phyloP scores from a whole-genome alignment of 2,113 vertebrate species.

The Elaphurus davidianus region DNA sequence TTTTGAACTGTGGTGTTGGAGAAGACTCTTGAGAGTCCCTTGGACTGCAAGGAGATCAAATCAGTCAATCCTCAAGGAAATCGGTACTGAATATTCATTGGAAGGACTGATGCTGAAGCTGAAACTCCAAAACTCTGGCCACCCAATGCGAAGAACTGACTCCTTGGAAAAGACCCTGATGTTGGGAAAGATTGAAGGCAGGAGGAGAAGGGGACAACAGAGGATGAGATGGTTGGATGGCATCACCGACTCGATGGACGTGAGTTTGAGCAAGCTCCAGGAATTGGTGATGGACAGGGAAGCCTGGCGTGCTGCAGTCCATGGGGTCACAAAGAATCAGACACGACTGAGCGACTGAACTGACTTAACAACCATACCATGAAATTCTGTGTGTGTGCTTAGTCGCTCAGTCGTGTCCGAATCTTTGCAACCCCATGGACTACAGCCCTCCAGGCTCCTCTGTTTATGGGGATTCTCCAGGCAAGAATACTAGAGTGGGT shows the following conservation, averaged over 20 bases:
- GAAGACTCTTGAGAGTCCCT: background rate
- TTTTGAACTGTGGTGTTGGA: background rate
- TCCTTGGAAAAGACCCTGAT: background rate
- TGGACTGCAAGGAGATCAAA: background rate
- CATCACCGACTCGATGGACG: background rate
- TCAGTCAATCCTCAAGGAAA: background rate
- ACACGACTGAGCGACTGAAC: background rate
- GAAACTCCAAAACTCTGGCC: background rate
- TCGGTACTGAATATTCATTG: background rate
- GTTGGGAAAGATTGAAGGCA: background rate
- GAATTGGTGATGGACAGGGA: background rate
- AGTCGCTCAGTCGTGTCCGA: rapidly evolving
- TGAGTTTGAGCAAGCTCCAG: background rate
- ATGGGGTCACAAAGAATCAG: background rate
- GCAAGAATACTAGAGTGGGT: background rate
- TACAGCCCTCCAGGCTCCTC: background rate
- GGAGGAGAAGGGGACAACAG: background rate
- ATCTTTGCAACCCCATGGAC: background rate
- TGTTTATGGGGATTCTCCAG: background rate
- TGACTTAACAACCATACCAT: background rate
- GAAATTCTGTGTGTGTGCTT: background rate
- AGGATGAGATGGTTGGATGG: background rate
- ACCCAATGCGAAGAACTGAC: background rate
- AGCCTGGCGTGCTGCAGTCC: background rate
- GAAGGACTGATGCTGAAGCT: background rate